A percentile compares a stretch with the other conserved stretches of the same genome.
Conservation (phyloP, 2,797 vertebrate species). For the Triplophysa yarkandensis region DNA sequence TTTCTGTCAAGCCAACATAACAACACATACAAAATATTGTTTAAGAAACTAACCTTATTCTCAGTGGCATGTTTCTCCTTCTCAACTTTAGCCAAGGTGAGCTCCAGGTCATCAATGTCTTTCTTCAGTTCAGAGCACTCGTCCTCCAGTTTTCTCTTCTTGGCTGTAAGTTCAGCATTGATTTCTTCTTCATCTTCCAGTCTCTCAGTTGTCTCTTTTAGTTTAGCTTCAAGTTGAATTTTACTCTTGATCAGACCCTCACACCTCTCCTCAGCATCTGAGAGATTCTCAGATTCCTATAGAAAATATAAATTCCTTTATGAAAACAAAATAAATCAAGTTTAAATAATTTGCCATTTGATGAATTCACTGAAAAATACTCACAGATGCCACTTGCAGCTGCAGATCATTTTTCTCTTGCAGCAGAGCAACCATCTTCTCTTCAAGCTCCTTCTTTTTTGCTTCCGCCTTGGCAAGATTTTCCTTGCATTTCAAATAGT, state of each 20-base stretch:
- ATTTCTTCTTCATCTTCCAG: conserved; percentile 73
- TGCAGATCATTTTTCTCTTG: conserved; percentile 2
- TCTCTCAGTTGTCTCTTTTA: conserved; percentile 21
- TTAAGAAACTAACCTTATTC: neutral
- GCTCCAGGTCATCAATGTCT: conserved; percentile 46
- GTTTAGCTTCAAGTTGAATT: conserved; percentile 71
- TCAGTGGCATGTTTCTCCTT: conserved; percentile 64
- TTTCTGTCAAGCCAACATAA: too few relatives aligned
- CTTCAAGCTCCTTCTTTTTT: neutral
- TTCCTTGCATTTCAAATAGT: neutral
- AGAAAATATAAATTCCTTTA: neutral
- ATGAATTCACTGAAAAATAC: neutral
- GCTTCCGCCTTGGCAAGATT: conserved; percentile 53
- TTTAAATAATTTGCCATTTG: neutral
- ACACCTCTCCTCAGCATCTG: conserved; percentile 77
- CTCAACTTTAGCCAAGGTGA: conserved; percentile 58
- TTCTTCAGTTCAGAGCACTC: conserved; percentile 46
- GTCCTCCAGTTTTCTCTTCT: conserved; percentile 76
- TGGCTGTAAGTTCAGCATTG: conserved; percentile 72
- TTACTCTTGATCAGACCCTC: conserved; percentile 79
- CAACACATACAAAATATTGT: too few relatives aligned
- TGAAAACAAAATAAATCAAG: neutral
- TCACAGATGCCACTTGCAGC: neutral
- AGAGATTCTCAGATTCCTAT: conserved; percentile 57
- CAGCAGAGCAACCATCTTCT: neutral